phyloP scores from a whole-genome alignment of 2,113 vertebrate genomes.

The Enhydra lutris region DNA sequence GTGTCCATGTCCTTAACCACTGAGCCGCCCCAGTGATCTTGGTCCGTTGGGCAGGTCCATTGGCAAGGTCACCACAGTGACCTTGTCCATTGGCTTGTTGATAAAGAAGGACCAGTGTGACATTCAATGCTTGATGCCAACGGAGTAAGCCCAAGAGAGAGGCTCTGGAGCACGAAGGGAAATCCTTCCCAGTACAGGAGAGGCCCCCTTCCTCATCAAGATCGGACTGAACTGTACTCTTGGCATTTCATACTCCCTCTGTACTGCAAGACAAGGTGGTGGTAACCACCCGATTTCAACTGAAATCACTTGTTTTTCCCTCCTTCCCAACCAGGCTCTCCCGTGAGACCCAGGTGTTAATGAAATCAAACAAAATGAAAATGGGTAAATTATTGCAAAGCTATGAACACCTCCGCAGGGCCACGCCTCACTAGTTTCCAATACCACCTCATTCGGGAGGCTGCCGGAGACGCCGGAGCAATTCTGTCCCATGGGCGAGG shows the following conservation, averaged over 20 bases:
- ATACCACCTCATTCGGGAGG: slow-evolving; percentile 89
- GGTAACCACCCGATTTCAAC: slow-evolving; percentile 89
- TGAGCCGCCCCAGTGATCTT: rapidly evolving
- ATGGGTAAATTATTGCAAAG: slow-evolving; percentile 86
- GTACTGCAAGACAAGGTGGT: slow-evolving; percentile 72
- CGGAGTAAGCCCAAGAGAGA: rapidly evolving
- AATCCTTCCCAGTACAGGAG: too few relatives aligned
- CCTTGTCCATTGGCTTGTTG: rapidly evolving
- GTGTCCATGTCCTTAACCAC: rapidly evolving
- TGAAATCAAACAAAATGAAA: slow-evolving; percentile 91
- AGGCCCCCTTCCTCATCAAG: neutral
- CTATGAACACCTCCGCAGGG: slow-evolving; percentile 80
- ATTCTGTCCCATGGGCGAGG: slow-evolving; percentile 88
- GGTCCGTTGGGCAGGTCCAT: too few relatives aligned
- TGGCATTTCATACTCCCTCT: slow-evolving; percentile 86
- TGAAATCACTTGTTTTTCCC: slow-evolving; percentile 81
- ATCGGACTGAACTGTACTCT: neutral
- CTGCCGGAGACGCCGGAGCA: slow-evolving; percentile 89
- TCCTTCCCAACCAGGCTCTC: slow-evolving; percentile 85
- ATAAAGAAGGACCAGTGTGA: neutral
- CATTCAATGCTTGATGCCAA: neutral
- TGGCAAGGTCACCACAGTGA: neutral
- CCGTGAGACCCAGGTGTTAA: slow-evolving; percentile 94
- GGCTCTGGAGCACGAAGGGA: rapidly evolving
- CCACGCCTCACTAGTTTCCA: slow-evolving; percentile 94